Evolutionary conservation across 30 jellyfish, hydroid and myxozoan species (phyloP).

Genomic region (Clytia hemisphaerica): DNA sequence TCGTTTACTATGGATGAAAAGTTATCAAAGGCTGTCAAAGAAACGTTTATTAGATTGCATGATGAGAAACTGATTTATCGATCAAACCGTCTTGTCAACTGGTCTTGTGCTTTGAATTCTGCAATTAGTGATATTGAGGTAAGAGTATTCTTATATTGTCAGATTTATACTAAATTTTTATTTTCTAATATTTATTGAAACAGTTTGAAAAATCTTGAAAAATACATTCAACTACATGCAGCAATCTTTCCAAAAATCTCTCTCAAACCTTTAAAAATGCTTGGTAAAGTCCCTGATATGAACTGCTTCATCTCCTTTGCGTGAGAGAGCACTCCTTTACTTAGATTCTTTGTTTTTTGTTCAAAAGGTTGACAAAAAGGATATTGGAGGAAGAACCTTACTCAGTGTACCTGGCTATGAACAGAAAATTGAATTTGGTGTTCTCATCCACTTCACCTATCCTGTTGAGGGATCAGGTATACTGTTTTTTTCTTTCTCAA

Average conservation of each 20-base stretch:
- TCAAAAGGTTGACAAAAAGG: conserved; percentile 90
- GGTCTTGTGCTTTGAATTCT: conserved; percentile 99
- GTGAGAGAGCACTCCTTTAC: too few relatives aligned
- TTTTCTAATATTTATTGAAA: too few relatives aligned
- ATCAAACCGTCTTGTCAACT: conserved; percentile 93
- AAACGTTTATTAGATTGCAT: conserved; percentile 84
- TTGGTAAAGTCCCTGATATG: too few relatives aligned
- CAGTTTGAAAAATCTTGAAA: too few relatives aligned
- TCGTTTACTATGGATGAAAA: conserved; percentile 99
- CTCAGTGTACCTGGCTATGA: conserved; percentile 96
- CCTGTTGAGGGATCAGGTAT: conserved; percentile 90
- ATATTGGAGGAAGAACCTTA: conserved; percentile 69
- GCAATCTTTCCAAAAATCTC: too few relatives aligned
- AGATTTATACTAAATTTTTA: too few relatives aligned
- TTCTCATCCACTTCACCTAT: conserved; percentile 75
- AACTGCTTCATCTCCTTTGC: too few relatives aligned
- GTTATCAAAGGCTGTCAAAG: conserved; percentile 83
- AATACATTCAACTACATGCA: too few relatives aligned
- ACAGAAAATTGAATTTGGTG: conserved; percentile 94
- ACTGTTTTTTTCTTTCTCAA: too few relatives aligned
- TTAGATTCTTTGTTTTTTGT: too few relatives aligned
- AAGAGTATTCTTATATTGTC: too few relatives aligned
- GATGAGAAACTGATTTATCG: conserved; percentile 85
- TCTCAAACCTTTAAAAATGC: too few relatives aligned
- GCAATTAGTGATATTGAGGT: conserved; percentile 99